Evolutionary conservation across 2,888 invertebrate genomes (phyloP), one percentile per base, ranked within the genome.

Genomic region (Troides oblongomaculatus): DNA sequence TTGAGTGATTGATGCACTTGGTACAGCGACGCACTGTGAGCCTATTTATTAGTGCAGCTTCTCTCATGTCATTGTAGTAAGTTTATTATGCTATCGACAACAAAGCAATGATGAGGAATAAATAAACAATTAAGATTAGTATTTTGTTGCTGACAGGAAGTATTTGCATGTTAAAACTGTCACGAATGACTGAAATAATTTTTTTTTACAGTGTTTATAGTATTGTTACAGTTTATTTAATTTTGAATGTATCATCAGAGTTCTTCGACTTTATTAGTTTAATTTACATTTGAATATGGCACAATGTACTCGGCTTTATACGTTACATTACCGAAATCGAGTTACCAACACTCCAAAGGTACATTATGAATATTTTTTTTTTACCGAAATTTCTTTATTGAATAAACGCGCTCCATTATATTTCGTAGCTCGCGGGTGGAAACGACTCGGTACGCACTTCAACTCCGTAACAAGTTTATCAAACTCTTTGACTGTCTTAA

Each of bases 351-450:
- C 56, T 18, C 25, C 30, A 14, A 53, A 21, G 62, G 66, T 53
- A 66, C 62, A 70, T 66, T 69, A 69, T n/a, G 62, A 62, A 58
- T 30, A 53, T 62, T 69, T 65, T 56, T 56, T 36, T 36, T 56
- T 57, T 36, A 25, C 62, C 57, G 56, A 70, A 65, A 66, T 70
- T 62, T 64, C 46, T 39, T 70, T 69, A 69, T 69, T 62, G 62
- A 70, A 70, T 70, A 70, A 58, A 66, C 58, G 65, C 58, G 66
- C 62, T 66, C 69, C 66, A 62, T 70, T 70, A 70, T 70, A 50
- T 56, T 60, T 57, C 69, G 56, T 53, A 70, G 46, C 58, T 58
- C 46, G 64, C 65, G 58, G 57, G 57, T 62, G 65, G 36, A 62
- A 50, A 66, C 65, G 46, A 62, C 62, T 62, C 66, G 25, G 46